Evolutionary conservation across 1,140 invertebrate species (phyloP).

Genomic region (Diorhabda elongata): DNA sequence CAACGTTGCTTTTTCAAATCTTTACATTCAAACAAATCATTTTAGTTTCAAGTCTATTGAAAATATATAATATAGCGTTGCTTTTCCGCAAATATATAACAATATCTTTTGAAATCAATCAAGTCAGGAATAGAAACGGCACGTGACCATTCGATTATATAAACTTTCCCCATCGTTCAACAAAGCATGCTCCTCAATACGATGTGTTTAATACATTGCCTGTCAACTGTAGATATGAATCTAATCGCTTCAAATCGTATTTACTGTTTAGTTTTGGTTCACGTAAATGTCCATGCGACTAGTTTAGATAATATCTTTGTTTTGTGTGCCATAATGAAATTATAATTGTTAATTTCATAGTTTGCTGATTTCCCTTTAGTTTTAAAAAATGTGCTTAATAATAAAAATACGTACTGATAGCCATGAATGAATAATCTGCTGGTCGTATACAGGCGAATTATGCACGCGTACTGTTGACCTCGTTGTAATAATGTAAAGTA

Average conservation of each 20-base stretch:
- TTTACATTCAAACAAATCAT: no score
- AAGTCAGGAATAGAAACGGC: background rate
- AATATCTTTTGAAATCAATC: conserved; percentile 1
- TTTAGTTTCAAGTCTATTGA: no score
- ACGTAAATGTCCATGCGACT: background rate
- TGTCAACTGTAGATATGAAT: conserved; percentile 10
- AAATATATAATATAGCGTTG: no score
- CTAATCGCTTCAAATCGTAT: conserved; percentile 9
- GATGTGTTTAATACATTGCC: conserved; percentile 1
- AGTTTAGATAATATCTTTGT: conserved; percentile 13
- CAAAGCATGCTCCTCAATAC: background rate
- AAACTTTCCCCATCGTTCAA: background rate
- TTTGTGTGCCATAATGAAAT: conserved; percentile 9
- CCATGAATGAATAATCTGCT: no score
- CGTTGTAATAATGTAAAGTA: no score
- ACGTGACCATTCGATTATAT: conserved; percentile 13
- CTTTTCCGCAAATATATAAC: background rate
- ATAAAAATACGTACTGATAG: no score
- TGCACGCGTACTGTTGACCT: no score
- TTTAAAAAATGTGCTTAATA: no score
- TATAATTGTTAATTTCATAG: conserved; percentile 12
- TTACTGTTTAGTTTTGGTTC: conserved; percentile 11
- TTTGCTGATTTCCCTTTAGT: background rate
- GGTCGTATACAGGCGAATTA: no score
- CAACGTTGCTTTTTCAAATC: no score